A percentile compares a stretch with the other conserved stretches of the same genome.
phyloP scores from a whole-genome alignment of 2,888 invertebrate species.

The Polymixis flavicincta region DNA sequence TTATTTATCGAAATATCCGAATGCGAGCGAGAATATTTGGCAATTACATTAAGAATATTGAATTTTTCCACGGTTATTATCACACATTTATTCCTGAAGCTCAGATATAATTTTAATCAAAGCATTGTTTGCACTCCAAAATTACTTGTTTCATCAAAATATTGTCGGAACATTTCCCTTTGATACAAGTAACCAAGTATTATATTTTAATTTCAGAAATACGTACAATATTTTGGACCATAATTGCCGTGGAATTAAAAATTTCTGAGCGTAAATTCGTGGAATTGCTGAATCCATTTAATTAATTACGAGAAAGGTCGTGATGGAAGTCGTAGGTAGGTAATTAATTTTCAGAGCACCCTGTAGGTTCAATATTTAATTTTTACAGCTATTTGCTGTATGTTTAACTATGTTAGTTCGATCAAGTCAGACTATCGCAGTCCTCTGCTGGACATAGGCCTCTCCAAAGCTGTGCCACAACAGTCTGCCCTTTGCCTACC shows the following conservation, averaged over 20 bases:
- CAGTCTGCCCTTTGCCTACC: too few species aligned
- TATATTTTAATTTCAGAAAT: not conserved
- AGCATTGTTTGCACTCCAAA: not conserved
- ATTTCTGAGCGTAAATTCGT: not conserved
- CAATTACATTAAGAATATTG: constrained; percentile 12
- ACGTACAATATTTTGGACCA: not conserved
- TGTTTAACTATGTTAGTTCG: not conserved
- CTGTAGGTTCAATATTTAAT: not conserved
- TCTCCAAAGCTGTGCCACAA: too few species aligned
- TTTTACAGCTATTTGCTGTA: not conserved
- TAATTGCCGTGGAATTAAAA: too few species aligned
- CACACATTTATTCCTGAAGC: not conserved
- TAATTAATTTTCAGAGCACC: too few species aligned
- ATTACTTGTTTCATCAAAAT: not conserved
- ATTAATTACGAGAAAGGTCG: not conserved
- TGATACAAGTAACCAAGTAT: not conserved
- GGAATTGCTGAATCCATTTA: not conserved
- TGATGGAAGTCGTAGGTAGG: not conserved
- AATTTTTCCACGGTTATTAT: not conserved
- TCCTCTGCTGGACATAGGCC: too few species aligned
- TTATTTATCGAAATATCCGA: not conserved
- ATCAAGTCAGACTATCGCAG: too few species aligned
- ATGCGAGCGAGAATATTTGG: not conserved
- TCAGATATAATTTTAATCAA: not conserved
- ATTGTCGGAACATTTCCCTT: not conserved